Conservation (phyloP, 2,113 vertebrate genomes). For the Aptenodytes patagonicus region DNA sequence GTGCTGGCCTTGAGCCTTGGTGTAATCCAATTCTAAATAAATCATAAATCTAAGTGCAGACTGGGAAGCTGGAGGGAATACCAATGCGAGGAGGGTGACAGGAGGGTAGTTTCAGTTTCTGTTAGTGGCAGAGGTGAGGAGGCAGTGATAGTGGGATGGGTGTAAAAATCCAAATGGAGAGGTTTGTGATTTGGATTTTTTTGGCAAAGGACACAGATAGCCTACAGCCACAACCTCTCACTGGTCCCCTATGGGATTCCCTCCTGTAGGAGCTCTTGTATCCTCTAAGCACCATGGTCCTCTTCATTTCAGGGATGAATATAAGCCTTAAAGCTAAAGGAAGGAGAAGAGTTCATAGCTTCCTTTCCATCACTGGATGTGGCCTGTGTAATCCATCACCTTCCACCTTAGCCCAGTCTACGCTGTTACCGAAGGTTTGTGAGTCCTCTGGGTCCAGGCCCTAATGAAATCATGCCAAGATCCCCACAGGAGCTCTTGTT, state of each 20-base stretch:
- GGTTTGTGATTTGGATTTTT: neutral
- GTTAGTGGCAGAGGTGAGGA: neutral
- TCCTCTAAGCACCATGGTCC: neutral
- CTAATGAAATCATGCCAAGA: neutral
- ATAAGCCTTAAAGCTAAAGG: neutral
- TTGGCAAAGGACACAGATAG: neutral
- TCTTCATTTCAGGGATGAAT: neutral
- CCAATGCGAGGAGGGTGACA: conserved; percentile 9
- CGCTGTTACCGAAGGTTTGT: neutral
- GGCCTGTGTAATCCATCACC: neutral
- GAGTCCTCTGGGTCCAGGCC: neutral
- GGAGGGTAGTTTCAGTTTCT: conserved; percentile 3
- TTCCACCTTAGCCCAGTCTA: neutral
- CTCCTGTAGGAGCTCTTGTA: neutral
- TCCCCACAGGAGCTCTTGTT: neutral
- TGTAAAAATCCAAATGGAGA: neutral
- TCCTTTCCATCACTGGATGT: neutral
- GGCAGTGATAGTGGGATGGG: neutral
- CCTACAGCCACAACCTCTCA: neutral
- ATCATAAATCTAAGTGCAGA: conserved; percentile 73
- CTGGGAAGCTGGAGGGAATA: conserved; percentile 61
- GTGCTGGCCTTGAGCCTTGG: conserved; percentile 71
- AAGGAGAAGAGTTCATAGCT: neutral
- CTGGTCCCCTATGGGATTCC: neutral
- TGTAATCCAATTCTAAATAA: conserved; percentile 79